Conservation (phyloP, 2,797 vertebrate species). For the Hydrolagus colliei region DNA sequence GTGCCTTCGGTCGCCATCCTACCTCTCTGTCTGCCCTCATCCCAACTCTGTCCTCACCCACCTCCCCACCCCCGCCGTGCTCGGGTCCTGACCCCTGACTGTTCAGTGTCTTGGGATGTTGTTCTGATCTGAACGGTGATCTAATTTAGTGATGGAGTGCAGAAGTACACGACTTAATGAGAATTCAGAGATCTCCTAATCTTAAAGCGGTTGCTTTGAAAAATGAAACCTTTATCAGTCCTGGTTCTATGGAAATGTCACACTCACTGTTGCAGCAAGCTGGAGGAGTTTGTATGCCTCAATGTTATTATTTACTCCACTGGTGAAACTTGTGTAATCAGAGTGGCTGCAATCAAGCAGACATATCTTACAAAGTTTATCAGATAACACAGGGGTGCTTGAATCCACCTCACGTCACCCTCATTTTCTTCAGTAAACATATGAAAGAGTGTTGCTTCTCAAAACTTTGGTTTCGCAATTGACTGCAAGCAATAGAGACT, state of each 20-base stretch:
- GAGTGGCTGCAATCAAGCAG: conserved; percentile 49
- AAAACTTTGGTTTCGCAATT: conserved; percentile 59
- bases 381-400: conserved; percentile 68
- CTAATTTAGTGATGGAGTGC: no score
- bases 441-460: conserved; percentile 63
- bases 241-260: no score
- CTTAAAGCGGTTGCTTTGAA: background rate
- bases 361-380: conserved; percentile 59
- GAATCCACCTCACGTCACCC: conserved; percentile 62
- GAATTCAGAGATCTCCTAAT: no score
- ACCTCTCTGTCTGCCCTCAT: no score
- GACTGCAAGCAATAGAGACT: conserved; percentile 54
- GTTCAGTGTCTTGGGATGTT: no score
- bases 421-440: conserved; percentile 63
- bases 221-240: background rate
- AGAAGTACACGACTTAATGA: no score
- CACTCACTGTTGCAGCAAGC: background rate
- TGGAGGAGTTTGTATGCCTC: conserved; percentile 36
- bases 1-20: no score
- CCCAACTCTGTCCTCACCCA: no score
- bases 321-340: conserved; percentile 47
- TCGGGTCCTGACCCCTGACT: no score
- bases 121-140: no score
- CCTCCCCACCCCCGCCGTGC: no score
- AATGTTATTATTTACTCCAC: conserved; percentile 50